Base-by-base conservation (phyloP, 2,888 invertebrate species). In the Sisyra terminalis region DNA sequence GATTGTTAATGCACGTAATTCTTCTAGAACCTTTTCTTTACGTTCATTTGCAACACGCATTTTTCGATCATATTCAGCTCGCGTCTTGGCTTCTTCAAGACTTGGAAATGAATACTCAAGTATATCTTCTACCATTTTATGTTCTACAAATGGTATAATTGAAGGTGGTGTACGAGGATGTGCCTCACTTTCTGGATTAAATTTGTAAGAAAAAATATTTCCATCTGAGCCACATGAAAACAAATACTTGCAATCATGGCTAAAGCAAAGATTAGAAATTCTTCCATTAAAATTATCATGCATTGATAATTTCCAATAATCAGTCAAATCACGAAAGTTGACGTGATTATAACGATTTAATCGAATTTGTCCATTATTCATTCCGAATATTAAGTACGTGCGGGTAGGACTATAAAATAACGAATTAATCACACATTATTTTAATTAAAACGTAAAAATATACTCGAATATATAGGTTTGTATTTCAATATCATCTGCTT, bases 251-350 rank as follows among this genome's bases (percentile, higher is more conserved):
- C 69, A 65, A 57, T 83, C 74, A 42, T 61, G 63, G 52, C 75
- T 79, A 46, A 78, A 69, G 44, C 71, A 67, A 43, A 87, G 63
- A 44, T 67, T 65, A 1, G 75, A 70, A 24, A 87, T 69, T 10
- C 63, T 65, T 6, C 86, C 86, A 18, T 77, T 76, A 44, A 70
- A 69, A 36, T 70, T 70, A 55, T 86, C 83, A 54, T 88, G 87
- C 78, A 85, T 81, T 2, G 78, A 66, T 29, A 82, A 60, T 31
- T 67, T 65, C 64, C 78, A 80, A 52, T 73, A 78, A 53, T 86
- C 77, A 0, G 66, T 60, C 2, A 76, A 57, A 56, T 77, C 69
- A 4, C 65, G 57, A 45, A 65, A 65, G 50, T 73, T 59, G 0
- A 63, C 50, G 1, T 54, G 49, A 46, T 71, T 67, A 0, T 66